Base-by-base conservation (phyloP, 2,113 vertebrate species). In the Ranitomeya imitator region DNA sequence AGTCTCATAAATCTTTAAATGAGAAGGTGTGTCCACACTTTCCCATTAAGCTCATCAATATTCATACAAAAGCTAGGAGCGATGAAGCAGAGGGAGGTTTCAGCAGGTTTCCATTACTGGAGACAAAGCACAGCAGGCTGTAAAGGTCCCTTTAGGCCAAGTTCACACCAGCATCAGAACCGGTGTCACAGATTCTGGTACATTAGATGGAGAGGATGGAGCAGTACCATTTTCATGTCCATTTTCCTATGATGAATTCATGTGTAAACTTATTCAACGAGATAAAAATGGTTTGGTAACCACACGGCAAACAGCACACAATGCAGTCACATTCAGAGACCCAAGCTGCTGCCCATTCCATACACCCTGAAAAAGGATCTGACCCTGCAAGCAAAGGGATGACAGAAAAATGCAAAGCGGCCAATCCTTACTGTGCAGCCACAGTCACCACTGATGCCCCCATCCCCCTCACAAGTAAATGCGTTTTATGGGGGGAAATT, bases 371-470 rank as follows among this genome's bases (percentile, higher is more conserved):
- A 82, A 84, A 13, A 89, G 91, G 93, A 89, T 92, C 93, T 92
- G 92, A 92, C 92, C 92, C 90, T 90, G 85, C 90, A 92, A 83
- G 86, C 78, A 78, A 88, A 18, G 89, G 89, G 90, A 85, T 79
- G 78, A 90, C 88, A 78, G 83, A 87, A 90, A n/a, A 13, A 6
- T 65, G 18, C 16, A 37, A 81, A 65, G 60, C 77, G 23, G 77
- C 52, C 77, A 11, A 14, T 9, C 26, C 2, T 12, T 3, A 23
- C 2, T 1, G 9, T 19, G 4, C 63, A 67, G 63, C 63, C 23
- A 63, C 8, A 31, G 69, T 71, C 69, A 1, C 26, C 69, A 31
- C 15, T 13, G 13, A 7, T 15, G n/a, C 69, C 23, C 61, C 67
- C n/a, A 26, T n/a, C 8, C 69, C 14, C 12, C 26, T 73, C 31